Conservation (phyloP, 1,140 invertebrate species). For the Cydia fagiglandana region DNA sequence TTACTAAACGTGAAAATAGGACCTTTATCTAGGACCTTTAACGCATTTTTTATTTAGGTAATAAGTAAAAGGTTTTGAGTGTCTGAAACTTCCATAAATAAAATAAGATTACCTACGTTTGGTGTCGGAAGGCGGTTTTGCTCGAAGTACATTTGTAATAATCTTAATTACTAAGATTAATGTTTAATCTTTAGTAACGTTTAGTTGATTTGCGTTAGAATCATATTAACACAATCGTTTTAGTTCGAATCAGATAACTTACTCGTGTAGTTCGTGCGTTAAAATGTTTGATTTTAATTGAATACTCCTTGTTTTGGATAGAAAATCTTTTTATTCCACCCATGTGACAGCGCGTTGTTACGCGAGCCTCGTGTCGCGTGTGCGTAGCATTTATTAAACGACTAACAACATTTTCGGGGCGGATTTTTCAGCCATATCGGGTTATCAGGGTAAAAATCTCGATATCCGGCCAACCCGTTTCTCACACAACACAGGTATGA, state of each 20-base stretch:
- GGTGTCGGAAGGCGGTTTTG: no score
- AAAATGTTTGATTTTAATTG: neutral
- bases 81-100: no score
- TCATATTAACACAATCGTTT: neutral
- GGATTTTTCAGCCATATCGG: constrained; percentile 23
- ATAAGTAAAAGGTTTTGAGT: no score
- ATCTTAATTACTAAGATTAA: no score
- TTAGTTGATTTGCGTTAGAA: no score
- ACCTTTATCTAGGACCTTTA: no score
- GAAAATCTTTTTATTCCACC: neutral
- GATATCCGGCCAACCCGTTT: constrained; percentile 23
- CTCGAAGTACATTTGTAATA: no score
- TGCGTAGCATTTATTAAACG: constrained; percentile 21
- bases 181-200: no score
- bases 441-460: constrained; percentile 23
- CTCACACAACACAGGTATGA: constrained; percentile 38
- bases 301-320: neutral
- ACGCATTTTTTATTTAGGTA: no score
- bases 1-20: no score
- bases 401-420: constrained; percentile 21
- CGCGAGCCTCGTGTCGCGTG: neutral
- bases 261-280: neutral
- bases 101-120: no score
- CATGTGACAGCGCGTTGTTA: neutral
- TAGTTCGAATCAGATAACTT: neutral